Conservation (phyloP, 1,140 invertebrate genomes). For the Maniola jurtina region DNA sequence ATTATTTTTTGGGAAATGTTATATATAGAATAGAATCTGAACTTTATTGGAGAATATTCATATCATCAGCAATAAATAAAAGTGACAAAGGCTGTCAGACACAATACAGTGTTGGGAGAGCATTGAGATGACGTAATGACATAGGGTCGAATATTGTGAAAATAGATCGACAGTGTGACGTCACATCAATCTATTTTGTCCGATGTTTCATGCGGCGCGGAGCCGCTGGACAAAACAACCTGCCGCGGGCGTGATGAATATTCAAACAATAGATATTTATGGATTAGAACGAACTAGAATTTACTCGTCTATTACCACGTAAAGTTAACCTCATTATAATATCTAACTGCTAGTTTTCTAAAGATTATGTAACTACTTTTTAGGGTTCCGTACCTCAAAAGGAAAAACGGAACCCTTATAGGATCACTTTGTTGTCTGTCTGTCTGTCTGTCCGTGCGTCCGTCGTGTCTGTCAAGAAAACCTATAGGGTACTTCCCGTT, state of each 20-base stretch:
- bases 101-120: slow-evolving; percentile 45
- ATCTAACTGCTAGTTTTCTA: too few relatives aligned
- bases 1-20: too few relatives aligned
- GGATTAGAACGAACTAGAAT: neutral
- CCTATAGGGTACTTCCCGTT: too few relatives aligned
- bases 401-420: too few relatives aligned
- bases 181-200: neutral
- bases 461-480: too few relatives aligned
- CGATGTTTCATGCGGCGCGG: neutral
- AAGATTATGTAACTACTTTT: too few relatives aligned
- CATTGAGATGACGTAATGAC: slow-evolving; percentile 45
- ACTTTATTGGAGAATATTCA: slow-evolving; percentile 26
- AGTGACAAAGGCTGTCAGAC: slow-evolving; percentile 44
- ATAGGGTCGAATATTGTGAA: slow-evolving; percentile 42
- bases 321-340: too few relatives aligned
- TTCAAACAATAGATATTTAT: neutral
- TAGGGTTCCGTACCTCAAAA: too few relatives aligned
- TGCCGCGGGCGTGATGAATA: slow-evolving; percentile 2
- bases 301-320: neutral
- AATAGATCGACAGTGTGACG: slow-evolving; percentile 35
- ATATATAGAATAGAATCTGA: neutral
- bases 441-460: too few relatives aligned
- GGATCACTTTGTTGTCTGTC: too few relatives aligned
- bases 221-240: neutral
- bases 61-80: slow-evolving; percentile 46